A percentile compares a stretch with the other conserved stretches of the same genome.
These are phyloP conservation scores for Monodelphis domestica DNA, from an alignment of 2,797 vertebrate species.

Conservation along the genomic window DNA sequence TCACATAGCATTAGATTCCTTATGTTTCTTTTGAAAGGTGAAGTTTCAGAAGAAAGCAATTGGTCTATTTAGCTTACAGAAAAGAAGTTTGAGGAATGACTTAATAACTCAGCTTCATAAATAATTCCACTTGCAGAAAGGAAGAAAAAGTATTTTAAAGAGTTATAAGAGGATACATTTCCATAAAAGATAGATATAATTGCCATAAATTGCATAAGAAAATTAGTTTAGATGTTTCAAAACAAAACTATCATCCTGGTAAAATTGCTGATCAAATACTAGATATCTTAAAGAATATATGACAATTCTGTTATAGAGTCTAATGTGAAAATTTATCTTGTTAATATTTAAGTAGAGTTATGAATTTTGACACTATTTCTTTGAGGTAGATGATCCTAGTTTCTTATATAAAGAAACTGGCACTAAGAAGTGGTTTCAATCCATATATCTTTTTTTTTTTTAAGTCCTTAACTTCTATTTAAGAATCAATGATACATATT, in stretches of 20 bases:
- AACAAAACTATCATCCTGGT: constrained; percentile 38
- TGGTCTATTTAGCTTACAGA: constrained; percentile 1
- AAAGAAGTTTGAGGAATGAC: constrained; percentile 51
- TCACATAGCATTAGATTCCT: constrained; percentile 45
- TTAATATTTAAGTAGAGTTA: constrained; percentile 2
- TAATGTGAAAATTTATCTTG: constrained; percentile 28
- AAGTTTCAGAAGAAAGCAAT: constrained; percentile 39
- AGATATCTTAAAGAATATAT: constrained; percentile 57
- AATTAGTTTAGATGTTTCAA: constrained; percentile 45
- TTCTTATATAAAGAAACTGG: neutral
- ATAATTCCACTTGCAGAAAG: constrained; percentile 45
- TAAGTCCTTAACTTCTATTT: no score
- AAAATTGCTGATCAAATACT: constrained; percentile 46
- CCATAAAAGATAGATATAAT: constrained; percentile 54
- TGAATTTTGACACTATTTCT: constrained; percentile 7
- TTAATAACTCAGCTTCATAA: constrained; percentile 42
- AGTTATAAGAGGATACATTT: constrained; percentile 48
- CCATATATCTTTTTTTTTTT: no score
- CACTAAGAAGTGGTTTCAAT: neutral
- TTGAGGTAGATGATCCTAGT: neutral
- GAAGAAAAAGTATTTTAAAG: constrained; percentile 52
- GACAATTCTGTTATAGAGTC: constrained; percentile 31
- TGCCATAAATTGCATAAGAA: constrained; percentile 41
- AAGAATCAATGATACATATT: no score
- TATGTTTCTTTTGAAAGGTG: constrained; percentile 46